Percentiles rank a stretch among this genome's conserved stretches.
phyloP scores from a whole-genome alignment of 2,888 invertebrate species.

The Cephus pulcher region DNA sequence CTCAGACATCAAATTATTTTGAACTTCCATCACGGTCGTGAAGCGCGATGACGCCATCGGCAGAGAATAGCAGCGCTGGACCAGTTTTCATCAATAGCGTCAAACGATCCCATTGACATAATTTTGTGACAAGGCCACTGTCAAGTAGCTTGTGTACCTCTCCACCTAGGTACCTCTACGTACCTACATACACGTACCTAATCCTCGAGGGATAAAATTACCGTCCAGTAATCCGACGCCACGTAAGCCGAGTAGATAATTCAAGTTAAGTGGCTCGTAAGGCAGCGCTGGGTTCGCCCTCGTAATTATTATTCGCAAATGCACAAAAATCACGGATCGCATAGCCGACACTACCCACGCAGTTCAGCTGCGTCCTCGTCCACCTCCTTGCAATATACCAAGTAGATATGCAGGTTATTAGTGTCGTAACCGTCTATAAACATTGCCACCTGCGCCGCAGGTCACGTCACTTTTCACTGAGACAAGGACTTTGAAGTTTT shows the following conservation, averaged over 20 bases:
- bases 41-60: background rate
- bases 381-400: background rate
- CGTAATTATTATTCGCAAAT: background rate
- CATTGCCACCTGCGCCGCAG: background rate
- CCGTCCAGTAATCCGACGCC: slow-evolving; percentile 44
- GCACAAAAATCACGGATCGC: background rate
- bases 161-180: background rate
- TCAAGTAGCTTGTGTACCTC: slow-evolving; percentile 14
- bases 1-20: background rate
- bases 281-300: background rate
- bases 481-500: background rate
- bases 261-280: slow-evolving; percentile 41
- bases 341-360: background rate
- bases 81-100: background rate
- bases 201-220: slow-evolving; percentile 45
- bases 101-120: background rate
- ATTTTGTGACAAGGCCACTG: slow-evolving; percentile 24
- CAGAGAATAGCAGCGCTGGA: background rate
- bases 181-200: background rate
- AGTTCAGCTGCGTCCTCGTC: background rate
- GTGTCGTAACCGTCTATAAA: background rate
- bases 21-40: background rate
- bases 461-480: background rate
- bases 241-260: slow-evolving; percentile 51
- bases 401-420: background rate